A percentile compares a stretch with the other conserved stretches of the same genome.
Conservation (phyloP, 2,797 vertebrate species). For the Glyptemys insculpta region DNA sequence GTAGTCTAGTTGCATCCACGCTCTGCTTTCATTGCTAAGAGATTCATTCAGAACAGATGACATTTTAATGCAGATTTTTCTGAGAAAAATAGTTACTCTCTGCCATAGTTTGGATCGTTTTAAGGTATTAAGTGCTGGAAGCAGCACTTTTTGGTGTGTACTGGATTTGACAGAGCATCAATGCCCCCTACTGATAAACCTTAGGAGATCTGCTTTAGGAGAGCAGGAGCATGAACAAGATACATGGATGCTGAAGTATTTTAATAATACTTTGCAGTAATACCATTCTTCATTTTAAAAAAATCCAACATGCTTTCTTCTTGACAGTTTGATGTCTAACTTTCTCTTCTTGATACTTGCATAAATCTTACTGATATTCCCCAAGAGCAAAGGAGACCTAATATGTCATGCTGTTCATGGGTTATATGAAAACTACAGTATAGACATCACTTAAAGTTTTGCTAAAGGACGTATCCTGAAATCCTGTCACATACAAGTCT, state of each 20-base stretch:
- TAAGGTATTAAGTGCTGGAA: conserved; percentile 35
- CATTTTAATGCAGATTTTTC: conserved; percentile 52
- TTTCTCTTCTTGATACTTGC: conserved; percentile 3
- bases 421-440: conserved; percentile 39
- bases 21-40: conserved; percentile 62
- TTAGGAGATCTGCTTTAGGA: background rate
- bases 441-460: background rate
- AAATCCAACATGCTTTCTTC: background rate
- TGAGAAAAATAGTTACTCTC: conserved; percentile 34
- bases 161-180: conserved; percentile 39
- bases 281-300: background rate
- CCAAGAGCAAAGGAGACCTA: background rate
- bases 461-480: background rate
- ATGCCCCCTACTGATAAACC: conserved; percentile 74
- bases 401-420: conserved; percentile 34
- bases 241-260: background rate
- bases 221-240: background rate
- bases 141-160: conserved; percentile 26
- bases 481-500: background rate
- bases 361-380: conserved; percentile 45
- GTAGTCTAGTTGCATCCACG: conserved; percentile 30
- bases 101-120: conserved; percentile 60
- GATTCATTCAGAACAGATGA: conserved; percentile 42
- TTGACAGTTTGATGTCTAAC: background rate
- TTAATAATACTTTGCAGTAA: background rate